Evolutionary conservation across 2,797 vertebrate species (phyloP).

Genomic region (Chelon auratus): DNA sequence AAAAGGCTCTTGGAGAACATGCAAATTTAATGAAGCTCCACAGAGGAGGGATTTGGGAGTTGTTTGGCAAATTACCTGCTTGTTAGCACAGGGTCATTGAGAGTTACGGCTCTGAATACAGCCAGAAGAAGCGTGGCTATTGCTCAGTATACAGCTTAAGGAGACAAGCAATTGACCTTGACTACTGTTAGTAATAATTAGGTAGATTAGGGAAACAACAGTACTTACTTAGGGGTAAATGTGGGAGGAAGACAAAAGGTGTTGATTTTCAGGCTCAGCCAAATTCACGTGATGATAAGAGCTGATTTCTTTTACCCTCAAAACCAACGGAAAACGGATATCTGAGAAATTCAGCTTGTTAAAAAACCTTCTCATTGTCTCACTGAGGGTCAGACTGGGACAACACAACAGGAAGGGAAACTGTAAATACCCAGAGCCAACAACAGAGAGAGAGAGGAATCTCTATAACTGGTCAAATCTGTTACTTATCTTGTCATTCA

Average conservation of each 20-base stretch:
- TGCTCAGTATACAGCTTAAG: constrained; percentile 49
- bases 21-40: constrained; percentile 80
- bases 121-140: constrained; percentile 52
- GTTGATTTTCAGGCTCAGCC: not conserved
- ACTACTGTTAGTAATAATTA: constrained; percentile 69
- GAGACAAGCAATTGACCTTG: constrained; percentile 72
- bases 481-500: constrained; percentile 52
- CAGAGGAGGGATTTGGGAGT: constrained; percentile 78
- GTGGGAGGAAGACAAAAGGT: constrained; percentile 3
- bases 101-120: constrained; percentile 61
- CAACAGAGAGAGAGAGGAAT: constrained; percentile 33
- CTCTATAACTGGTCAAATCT: constrained; percentile 28
- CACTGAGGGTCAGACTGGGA: constrained; percentile 43
- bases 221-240: constrained; percentile 39
- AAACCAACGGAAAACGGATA: not conserved
- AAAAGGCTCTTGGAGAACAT: constrained; percentile 74
- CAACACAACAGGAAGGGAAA: not conserved
- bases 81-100: constrained; percentile 76
- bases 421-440: constrained; percentile 44
- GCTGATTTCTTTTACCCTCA: not conserved
- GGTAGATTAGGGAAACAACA: constrained; percentile 65
- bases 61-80: constrained; percentile 84
- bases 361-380: not conserved
- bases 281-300: not conserved
- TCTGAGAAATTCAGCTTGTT: not conserved